Percentiles rank a stretch among this genome's conserved stretches.
These are phyloP conservation scores for Matsumurasca onukii DNA, from an alignment of 1,140 invertebrate species.

Conservation along the genomic window DNA sequence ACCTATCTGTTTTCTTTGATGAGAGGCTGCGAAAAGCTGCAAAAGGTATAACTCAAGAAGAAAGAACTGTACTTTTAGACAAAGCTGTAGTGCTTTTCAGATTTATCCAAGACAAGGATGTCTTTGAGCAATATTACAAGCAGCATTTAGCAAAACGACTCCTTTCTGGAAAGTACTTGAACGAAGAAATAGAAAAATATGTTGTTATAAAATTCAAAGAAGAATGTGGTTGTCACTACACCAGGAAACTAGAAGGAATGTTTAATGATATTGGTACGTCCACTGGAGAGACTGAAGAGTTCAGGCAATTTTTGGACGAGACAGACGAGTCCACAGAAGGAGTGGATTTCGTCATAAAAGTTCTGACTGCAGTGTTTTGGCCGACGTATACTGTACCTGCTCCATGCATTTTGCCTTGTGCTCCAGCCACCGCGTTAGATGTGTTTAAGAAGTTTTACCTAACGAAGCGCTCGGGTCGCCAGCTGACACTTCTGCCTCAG, in stretches of 20 bases:
- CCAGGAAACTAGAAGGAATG: background rate
- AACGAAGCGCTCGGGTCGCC: constrained; percentile 66
- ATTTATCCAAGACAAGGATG: background rate
- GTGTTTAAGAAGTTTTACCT: constrained; percentile 53
- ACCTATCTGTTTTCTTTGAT: background rate
- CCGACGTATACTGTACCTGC: background rate
- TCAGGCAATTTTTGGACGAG: background rate
- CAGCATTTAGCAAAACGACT: background rate
- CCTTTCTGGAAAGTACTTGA: background rate
- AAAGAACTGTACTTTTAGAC: background rate
- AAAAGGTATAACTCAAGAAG: background rate
- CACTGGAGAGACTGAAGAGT: background rate
- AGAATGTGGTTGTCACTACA: background rate
- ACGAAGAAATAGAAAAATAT: background rate
- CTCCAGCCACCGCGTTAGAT: background rate
- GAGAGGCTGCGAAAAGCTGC: background rate
- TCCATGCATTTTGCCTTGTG: background rate
- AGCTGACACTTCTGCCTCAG: constrained; percentile 64
- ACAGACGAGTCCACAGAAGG: background rate
- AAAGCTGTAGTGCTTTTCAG: background rate
- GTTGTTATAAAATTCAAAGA: background rate
- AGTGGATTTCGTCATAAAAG: background rate
- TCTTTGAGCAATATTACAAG: background rate
- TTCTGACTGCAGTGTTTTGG: background rate
- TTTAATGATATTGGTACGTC: background rate